Evolutionary conservation across 2,113 vertebrate genomes (phyloP), one percentile per base, ranked within the genome.

Genomic region (Clinocottus analis): DNA sequence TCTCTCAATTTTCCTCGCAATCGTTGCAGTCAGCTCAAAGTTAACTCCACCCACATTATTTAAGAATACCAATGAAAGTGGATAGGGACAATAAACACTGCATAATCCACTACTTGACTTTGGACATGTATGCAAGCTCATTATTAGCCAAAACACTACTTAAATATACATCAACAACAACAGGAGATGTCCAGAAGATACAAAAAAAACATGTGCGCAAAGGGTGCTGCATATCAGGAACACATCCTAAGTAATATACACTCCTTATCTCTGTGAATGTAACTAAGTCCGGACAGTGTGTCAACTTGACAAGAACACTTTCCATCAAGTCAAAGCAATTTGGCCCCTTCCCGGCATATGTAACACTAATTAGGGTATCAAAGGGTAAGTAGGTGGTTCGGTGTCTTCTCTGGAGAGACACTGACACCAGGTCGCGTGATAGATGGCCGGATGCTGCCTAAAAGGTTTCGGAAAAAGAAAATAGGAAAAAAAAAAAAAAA

Each of bases 391-490:
- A 7, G 62, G 67, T 12, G 63, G 62, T 45, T 79, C 70, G 73
- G 21, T 68, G 47, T 39, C 53, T 75, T 78, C 56, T 76, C 33
- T 76, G 77, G 43, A 77, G 75, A 76, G 68, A 89, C 39, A 73
- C 71, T 27, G 41, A 83, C 33, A 67, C 59, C 81, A 79, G 68
- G 72, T 49, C 68, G 47, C 31, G 56, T 81, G 82, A 76, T 37
- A 65, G 79, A 84, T 83, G 77, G 45, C 33, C 47, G 79, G 71
- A 61, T 82, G 83, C 78, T 75, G 56, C 66, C 84, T 79, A 69
- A 81, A 82, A 78, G 70, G 71, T 83, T 82, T 39, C 39, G 92
- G 87, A 92, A 93, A 91, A 19, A 8, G 8, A 25, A 23, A 82
- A 60, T 7, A 72, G 11, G 3, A 41, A 13, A 41, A 13, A 41